Evolutionary conservation across 1,140 invertebrate genomes (phyloP).

Genomic region (Armadillidium nasatum): DNA sequence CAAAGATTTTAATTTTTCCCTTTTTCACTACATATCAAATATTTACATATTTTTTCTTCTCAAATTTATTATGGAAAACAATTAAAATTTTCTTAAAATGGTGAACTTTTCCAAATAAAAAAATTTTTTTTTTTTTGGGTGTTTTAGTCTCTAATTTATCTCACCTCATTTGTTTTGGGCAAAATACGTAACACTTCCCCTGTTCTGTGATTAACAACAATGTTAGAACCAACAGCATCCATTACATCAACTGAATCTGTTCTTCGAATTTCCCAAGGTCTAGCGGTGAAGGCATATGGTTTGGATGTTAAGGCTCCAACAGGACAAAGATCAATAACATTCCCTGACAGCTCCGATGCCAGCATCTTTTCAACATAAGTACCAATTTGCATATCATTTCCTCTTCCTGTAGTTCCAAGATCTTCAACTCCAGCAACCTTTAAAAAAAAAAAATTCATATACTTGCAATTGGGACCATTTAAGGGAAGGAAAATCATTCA

Average conservation of each 20-base stretch:
- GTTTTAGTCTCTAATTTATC: not conserved
- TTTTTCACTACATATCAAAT: no score
- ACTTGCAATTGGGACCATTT: no score
- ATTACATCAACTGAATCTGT: slow-evolving; percentile 94
- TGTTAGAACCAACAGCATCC: slow-evolving; percentile 96
- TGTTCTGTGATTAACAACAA: slow-evolving; percentile 87
- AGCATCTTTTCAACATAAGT: slow-evolving; percentile 99
- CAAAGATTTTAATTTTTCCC: no score
- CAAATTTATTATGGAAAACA: not conserved
- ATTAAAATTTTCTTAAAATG: not conserved
- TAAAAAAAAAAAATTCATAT: no score
- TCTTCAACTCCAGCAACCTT: slow-evolving; percentile 85
- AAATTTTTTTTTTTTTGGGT: no score
- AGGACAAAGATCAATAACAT: slow-evolving; percentile 97
- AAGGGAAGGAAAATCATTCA: no score
- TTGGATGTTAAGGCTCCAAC: slow-evolving; percentile 97
- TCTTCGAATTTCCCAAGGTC: slow-evolving; percentile 87
- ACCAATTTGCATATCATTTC: slow-evolving; percentile 94
- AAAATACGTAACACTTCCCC: slow-evolving; percentile 93
- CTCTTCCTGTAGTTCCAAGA: slow-evolving; percentile 92
- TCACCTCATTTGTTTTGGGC: slow-evolving; percentile 88
- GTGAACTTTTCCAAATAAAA: no score
- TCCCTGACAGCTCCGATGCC: slow-evolving; percentile 93
- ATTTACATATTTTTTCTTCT: not conserved
- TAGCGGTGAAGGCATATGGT: slow-evolving; percentile 88